A percentile compares a stretch with the other conserved stretches of the same genome.
phyloP scores from a whole-genome alignment of 2,888 invertebrate genomes.

The Homarus gammarus region DNA sequence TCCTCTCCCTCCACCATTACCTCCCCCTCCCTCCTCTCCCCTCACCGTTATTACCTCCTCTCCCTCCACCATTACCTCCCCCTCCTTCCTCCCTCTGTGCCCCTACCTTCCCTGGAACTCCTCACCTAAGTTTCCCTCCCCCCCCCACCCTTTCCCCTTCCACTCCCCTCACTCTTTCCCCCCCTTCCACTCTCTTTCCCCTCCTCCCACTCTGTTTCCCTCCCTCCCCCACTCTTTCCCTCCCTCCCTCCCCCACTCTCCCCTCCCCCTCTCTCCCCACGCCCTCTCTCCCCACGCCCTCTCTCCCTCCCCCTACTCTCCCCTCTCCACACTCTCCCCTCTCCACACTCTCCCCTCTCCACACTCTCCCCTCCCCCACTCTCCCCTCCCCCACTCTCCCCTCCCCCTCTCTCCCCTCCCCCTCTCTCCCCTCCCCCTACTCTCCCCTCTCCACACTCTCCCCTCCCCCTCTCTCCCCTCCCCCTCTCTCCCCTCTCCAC shows the following conservation, averaged over 20 bases:
- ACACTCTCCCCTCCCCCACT: too few species aligned
- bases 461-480: slow-evolving; percentile 17
- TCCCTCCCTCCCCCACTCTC: too few species aligned
- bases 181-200: slow-evolving; percentile 27
- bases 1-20: background rate
- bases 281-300: too few species aligned
- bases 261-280: too few species aligned
- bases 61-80: background rate
- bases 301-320: too few species aligned
- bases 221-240: slow-evolving; percentile 40
- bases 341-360: background rate
- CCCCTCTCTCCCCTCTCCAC: too few species aligned
- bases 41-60: background rate
- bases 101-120: too few species aligned
- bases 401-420: background rate
- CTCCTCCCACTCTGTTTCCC: slow-evolving; percentile 35
- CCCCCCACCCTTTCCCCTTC: too few species aligned
- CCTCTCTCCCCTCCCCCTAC: background rate
- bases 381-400: background rate
- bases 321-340: slow-evolving; percentile 17
- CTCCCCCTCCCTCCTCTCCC: background rate
- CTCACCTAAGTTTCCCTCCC: too few species aligned
- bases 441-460: background rate
- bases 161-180: background rate
- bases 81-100: too few species aligned